Percentiles rank a stretch among this genome's conserved stretches.
Conservation (phyloP, 2,113 vertebrate species). For the Rana temporaria region DNA sequence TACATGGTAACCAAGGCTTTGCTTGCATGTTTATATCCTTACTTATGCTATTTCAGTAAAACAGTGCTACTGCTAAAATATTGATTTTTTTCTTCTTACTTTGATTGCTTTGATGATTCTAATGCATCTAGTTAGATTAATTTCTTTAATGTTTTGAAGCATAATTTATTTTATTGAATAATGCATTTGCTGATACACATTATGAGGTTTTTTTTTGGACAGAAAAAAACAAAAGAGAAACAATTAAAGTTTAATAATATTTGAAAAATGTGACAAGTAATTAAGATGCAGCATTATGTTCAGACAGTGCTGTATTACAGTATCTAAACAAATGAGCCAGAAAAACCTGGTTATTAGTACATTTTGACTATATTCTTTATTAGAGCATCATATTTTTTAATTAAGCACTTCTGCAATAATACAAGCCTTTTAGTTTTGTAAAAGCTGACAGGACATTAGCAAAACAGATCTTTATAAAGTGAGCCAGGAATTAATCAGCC, state of each 20-base stretch:
- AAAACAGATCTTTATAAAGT: constrained; percentile 50
- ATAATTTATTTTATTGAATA: neutral
- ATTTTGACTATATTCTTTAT: neutral
- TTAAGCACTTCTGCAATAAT: constrained; percentile 28
- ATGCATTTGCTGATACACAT: no score
- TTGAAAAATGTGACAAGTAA: neutral
- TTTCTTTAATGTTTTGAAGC: neutral
- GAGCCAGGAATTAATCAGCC: constrained; percentile 52
- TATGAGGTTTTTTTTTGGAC: no score
- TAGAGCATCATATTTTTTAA: constrained; percentile 5
- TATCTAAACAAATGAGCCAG: neutral
- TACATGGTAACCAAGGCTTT: no score
- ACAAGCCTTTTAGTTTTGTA: constrained; percentile 17
- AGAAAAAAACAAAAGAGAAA: no score
- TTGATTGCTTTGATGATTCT: no score
- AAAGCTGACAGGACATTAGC: constrained; percentile 45
- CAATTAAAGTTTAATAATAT: no score
- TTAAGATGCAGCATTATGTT: neutral
- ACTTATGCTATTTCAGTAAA: no score
- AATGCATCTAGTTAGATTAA: neutral
- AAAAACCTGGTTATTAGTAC: neutral
- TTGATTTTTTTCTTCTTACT: no score
- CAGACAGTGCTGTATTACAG: neutral
- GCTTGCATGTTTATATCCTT: no score
- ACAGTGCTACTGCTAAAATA: no score